Conservation (phyloP, 2,888 invertebrate genomes). For the Plusia festucae region DNA sequence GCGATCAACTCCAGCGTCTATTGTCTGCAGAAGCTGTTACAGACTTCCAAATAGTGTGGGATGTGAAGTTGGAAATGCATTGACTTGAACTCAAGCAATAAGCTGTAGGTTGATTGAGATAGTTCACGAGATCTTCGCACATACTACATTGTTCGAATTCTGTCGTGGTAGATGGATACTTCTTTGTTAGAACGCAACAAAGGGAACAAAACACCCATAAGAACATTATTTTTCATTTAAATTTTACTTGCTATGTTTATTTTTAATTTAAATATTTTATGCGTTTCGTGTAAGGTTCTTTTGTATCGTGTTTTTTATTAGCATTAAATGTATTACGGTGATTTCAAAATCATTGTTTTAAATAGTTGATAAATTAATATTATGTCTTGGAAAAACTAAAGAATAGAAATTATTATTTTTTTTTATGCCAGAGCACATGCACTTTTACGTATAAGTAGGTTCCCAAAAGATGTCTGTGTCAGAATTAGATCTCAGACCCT, state of each 20-base stretch:
- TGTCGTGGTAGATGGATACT: slow-evolving; percentile 18
- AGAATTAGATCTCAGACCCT: slow-evolving; percentile 17
- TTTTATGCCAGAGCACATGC: too few relatives aligned
- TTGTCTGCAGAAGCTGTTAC: slow-evolving; percentile 18
- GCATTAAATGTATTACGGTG: too few relatives aligned
- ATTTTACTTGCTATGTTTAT: background rate
- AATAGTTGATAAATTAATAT: too few relatives aligned
- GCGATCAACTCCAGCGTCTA: background rate
- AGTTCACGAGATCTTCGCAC: slow-evolving; percentile 40
- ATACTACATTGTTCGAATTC: slow-evolving; percentile 34
- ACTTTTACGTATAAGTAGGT: too few relatives aligned
- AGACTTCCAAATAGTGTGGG: slow-evolving; percentile 32
- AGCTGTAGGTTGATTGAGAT: slow-evolving; percentile 44
- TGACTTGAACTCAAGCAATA: slow-evolving; percentile 46
- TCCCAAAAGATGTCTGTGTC: too few relatives aligned
- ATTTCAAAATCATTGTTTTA: too few relatives aligned
- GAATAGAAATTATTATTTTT: too few relatives aligned
- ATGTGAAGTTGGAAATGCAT: slow-evolving; percentile 36
- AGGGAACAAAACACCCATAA: background rate
- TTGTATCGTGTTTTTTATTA: too few relatives aligned
- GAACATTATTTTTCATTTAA: background rate
- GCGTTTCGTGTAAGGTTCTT: too few relatives aligned
- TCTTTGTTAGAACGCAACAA: background rate
- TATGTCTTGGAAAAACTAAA: too few relatives aligned
- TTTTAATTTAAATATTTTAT: too few relatives aligned